Base-by-base conservation (phyloP, 2,888 invertebrate species). In the Palloptera scutellata region DNA sequence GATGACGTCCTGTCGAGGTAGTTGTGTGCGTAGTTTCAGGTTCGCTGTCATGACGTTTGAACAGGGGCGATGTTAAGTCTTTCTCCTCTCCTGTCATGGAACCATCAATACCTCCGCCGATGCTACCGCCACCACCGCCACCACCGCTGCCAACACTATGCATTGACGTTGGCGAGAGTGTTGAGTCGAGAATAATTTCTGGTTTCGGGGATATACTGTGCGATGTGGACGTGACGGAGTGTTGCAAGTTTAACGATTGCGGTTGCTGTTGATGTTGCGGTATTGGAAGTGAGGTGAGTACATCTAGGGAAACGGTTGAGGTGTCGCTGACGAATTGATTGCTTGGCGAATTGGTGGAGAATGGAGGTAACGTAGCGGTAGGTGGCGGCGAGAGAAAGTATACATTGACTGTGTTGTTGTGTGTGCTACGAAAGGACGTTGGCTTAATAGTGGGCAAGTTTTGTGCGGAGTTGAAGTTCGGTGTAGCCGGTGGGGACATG, bases 131-230 rank as follows among this genome's bases (percentile, higher is more conserved):
- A 57, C 73, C 73, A 15, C 68, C 75, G 66, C 77, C n/a, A 59
- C 67, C 68, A 30, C 70, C 68, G 51, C 70, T 72, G 55, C 73
- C 73, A 15, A 67, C 75, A 65, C 77, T 77, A 52, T 76, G 78
- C 54, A 78, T 68, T 42, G 79, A 79, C 2, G 77, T 82, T 15
- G 84, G 83, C 40, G 85, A 84, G 48, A 84, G 77, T 11, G 85
- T 85, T 11, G 84, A 84, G 69, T 84, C 84, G 68, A 84, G 77
- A 67, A 84, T 85, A 68, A 85, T 85, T 79, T 85, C 85, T 61
- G 84, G 85, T 71, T 85, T 85, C 57, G 83, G 76, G 58, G 84
- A 81, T 70, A 79, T 78, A 73, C 81, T 78, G 67, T 57, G 73
- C 71, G 64, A 68, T 66, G 53, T 60, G 30, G 30, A 30, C 30